Percentiles rank a stretch among this genome's conserved stretches.
Evolutionary conservation across 1,140 invertebrate genomes (phyloP).

Genomic region (Drosophila orena): DNA sequence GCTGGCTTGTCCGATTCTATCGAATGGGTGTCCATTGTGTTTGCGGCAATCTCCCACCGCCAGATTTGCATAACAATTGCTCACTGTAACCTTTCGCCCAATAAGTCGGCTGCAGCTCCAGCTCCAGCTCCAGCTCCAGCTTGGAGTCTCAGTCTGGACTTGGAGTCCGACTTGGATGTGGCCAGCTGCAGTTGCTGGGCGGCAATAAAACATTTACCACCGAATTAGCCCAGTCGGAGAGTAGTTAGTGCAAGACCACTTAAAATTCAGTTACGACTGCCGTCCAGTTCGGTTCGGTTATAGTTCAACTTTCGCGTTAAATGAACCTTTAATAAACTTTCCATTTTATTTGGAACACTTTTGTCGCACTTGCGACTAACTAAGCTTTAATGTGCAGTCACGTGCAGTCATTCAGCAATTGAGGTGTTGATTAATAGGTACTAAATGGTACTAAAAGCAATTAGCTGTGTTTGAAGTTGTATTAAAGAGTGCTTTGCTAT

Average conservation of each 20-base stretch:
- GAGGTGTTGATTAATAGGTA: no score
- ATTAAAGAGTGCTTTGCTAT: no score
- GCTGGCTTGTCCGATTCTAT: constrained; percentile 62
- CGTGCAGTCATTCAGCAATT: no score
- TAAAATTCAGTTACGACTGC: constrained; percentile 29
- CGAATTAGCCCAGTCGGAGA: constrained; percentile 65
- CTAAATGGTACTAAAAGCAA: no score
- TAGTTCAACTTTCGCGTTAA: constrained; percentile 57
- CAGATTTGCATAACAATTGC: constrained; percentile 77
- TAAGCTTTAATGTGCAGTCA: constrained; percentile 11
- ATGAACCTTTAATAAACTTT: constrained; percentile 69
- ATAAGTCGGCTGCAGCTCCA: constrained; percentile 32
- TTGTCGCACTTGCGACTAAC: neutral
- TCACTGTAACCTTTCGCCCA: constrained; percentile 70
- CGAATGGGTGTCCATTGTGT: constrained; percentile 60
- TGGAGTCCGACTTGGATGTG: constrained; percentile 7
- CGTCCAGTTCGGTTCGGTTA: constrained; percentile 21
- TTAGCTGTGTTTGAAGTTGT: no score
- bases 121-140: no score
- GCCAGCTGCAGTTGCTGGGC: constrained; percentile 35
- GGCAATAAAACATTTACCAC: constrained; percentile 67
- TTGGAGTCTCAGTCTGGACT: constrained; percentile 5
- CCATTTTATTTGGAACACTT: constrained; percentile 37
- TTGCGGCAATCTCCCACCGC: constrained; percentile 39
- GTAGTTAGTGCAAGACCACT: constrained; percentile 32